Evolutionary conservation across 1,140 invertebrate species (phyloP).

Genomic region (Diorhabda elongata): DNA sequence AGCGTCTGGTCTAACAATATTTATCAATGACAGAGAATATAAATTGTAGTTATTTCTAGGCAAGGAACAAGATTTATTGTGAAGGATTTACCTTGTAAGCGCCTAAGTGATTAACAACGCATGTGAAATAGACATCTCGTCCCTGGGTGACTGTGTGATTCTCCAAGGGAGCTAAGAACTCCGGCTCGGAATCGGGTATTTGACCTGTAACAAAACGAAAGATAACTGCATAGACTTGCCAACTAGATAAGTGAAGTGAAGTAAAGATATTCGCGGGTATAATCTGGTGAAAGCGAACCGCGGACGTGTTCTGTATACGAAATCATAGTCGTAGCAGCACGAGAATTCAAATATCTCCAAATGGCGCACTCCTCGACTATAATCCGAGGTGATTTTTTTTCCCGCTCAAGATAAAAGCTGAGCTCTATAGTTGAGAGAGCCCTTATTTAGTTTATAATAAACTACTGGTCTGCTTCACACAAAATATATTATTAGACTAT

Average conservation of each 20-base stretch:
- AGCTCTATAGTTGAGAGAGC: too few relatives aligned
- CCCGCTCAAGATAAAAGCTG: too few relatives aligned
- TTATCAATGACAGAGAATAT: slow-evolving; percentile 12
- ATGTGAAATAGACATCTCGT: slow-evolving; percentile 80
- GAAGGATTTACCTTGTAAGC: slow-evolving; percentile 67
- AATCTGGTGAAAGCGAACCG: slow-evolving; percentile 39
- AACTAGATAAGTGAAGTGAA: slow-evolving; percentile 43
- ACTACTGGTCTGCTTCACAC: too few relatives aligned
- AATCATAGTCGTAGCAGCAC: slow-evolving; percentile 28
- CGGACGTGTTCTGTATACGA: slow-evolving; percentile 41
- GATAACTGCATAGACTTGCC: slow-evolving; percentile 38
- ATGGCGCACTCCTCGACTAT: slow-evolving; percentile 41
- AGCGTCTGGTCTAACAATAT: slow-evolving; percentile 16
- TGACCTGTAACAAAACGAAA: slow-evolving; percentile 46
- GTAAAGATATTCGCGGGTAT: slow-evolving; percentile 42
- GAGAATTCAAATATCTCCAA: slow-evolving; percentile 44
- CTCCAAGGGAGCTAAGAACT: slow-evolving; percentile 78
- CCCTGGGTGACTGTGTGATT: slow-evolving; percentile 85
- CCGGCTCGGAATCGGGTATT: slow-evolving; percentile 56
- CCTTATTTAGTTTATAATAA: too few relatives aligned
- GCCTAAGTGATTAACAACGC: slow-evolving; percentile 82
- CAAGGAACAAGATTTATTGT: slow-evolving; percentile 16
- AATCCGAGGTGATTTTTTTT: slow-evolving; percentile 4
- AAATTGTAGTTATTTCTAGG: slow-evolving; percentile 16
- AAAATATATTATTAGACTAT: too few relatives aligned